These are phyloP conservation scores for Melanitta fusca DNA, from an alignment of 2,797 vertebrate genomes.

Conservation along the genomic window DNA sequence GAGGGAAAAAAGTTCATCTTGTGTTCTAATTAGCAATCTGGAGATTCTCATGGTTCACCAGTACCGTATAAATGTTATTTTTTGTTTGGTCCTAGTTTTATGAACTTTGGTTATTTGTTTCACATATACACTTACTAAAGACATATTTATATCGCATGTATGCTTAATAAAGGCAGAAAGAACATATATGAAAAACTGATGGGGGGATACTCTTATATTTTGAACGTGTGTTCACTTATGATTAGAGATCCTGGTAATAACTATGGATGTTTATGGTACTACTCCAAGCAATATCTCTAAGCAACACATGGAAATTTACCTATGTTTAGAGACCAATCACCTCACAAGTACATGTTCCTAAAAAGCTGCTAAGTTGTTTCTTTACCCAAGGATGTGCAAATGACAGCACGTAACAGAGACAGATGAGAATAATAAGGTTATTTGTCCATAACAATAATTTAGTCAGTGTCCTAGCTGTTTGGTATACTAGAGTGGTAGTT, in stretches of 20 bases:
- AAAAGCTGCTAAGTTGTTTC: neutral
- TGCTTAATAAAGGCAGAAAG: neutral
- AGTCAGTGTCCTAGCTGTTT: neutral
- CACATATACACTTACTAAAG: neutral
- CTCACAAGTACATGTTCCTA: neutral
- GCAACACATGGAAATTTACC: neutral
- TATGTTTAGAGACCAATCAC: neutral
- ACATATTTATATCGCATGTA: neutral
- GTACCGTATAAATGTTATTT: rapidly evolving
- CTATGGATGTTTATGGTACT: neutral
- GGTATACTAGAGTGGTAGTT: too few relatives aligned
- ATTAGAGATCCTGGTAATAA: neutral
- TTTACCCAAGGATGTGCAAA: neutral
- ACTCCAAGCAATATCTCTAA: neutral
- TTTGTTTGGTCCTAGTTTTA: neutral
- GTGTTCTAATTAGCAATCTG: neutral
- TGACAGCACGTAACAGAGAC: neutral
- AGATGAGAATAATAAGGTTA: neutral
- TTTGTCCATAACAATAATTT: neutral
- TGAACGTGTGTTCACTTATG: neutral
- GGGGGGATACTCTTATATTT: neutral
- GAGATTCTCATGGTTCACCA: neutral
- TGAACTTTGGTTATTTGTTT: neutral
- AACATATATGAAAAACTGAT: neutral
- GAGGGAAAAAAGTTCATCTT: neutral